These are phyloP conservation scores for Bradypus variegatus DNA, from an alignment of 2,797 vertebrate species.

Conservation along the genomic window DNA sequence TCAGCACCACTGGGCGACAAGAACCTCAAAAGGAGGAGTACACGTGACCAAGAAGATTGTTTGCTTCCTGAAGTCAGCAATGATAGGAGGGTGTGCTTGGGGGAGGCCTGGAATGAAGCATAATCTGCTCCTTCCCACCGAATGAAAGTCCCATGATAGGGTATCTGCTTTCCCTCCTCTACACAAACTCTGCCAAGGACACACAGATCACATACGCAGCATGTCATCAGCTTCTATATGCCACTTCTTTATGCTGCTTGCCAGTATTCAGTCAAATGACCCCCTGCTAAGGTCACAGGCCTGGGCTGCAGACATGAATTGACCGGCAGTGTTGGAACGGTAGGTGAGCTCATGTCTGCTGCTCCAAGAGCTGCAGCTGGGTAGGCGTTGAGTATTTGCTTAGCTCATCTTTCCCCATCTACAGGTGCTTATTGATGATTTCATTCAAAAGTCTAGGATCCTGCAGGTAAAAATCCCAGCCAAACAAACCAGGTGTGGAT, in stretches of 20 bases:
- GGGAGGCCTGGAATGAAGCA: neutral
- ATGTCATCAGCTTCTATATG: neutral
- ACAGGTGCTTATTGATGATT: constrained; percentile 42
- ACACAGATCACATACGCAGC: neutral
- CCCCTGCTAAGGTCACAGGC: neutral
- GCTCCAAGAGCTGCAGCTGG: neutral
- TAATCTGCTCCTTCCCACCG: neutral
- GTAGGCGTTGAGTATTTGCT: constrained; percentile 35
- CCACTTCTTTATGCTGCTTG: neutral
- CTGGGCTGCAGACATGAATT: neutral
- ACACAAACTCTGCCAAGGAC: neutral
- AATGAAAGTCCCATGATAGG: neutral
- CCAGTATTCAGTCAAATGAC: neutral
- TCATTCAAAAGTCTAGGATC: constrained; percentile 39
- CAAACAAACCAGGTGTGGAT: constrained; percentile 26
- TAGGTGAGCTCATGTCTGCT: constrained; percentile 48
- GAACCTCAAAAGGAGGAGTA: neutral
- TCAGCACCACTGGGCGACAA: neutral
- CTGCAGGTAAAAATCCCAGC: constrained; percentile 9
- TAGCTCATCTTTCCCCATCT: constrained; percentile 45
- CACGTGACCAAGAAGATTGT: neutral
- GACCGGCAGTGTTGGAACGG: neutral
- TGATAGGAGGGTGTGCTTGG: neutral
- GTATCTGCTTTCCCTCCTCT: neutral
- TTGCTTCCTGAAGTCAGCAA: neutral